A percentile compares a stretch with the other conserved stretches of the same genome.
Conservation (phyloP, 1,140 invertebrate genomes). For the Drosophila tani region DNA sequence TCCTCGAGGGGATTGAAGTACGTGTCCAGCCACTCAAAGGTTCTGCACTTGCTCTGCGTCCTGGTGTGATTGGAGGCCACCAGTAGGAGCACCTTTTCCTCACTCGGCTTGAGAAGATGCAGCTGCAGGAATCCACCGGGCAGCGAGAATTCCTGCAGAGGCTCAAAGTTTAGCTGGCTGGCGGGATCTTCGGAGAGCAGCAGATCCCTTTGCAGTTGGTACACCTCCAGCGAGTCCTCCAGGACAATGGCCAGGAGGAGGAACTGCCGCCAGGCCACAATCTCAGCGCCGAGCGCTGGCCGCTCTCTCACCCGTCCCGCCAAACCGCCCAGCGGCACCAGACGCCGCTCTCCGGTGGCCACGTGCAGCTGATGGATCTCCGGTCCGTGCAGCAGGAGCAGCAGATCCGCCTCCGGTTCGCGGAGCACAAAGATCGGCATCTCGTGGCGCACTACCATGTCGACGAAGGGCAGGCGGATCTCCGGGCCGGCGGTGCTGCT, state of each 20-base stretch:
- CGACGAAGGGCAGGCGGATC: conserved; percentile 74
- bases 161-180: conserved; percentile 43
- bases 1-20: conserved; percentile 78
- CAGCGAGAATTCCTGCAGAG: conserved; percentile 71
- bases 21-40: conserved; percentile 75
- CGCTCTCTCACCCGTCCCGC: conserved; percentile 36
- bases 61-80: conserved; percentile 56
- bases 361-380: conserved; percentile 67
- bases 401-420: conserved; percentile 38
- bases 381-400: conserved; percentile 69
- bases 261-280: conserved; percentile 68
- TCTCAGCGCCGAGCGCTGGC: conserved; percentile 37
- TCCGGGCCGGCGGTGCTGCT: conserved; percentile 47
- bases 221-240: conserved; percentile 64
- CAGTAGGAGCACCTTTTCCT: conserved; percentile 63
- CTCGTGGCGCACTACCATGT: conserved; percentile 64
- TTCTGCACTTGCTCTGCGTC: conserved; percentile 57
- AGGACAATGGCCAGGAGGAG: conserved; percentile 63
- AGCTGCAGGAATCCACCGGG: conserved; percentile 55
- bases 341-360: conserved; percentile 48
- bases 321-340: conserved; percentile 60
- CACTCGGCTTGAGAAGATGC: conserved; percentile 57
- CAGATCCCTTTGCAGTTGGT: conserved; percentile 58
- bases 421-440: conserved; percentile 57
- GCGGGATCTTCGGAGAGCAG: conserved; percentile 31